Evolutionary conservation across 2,888 invertebrate species (phyloP).

Genomic region (Xestoiulus laeticollis): DNA sequence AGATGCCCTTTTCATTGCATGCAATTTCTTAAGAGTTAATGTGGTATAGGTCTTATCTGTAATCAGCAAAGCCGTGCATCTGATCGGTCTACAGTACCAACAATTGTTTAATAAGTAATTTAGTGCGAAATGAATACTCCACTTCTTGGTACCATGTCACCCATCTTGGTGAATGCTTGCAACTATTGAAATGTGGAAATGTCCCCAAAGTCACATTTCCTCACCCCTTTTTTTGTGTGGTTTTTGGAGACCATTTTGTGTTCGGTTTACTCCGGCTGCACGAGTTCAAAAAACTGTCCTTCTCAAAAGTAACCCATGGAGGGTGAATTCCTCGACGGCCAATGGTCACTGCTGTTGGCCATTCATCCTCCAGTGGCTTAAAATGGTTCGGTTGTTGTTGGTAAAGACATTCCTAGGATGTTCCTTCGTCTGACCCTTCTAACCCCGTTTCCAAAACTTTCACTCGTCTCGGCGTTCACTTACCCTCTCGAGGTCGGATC

Average conservation of each 20-base stretch:
- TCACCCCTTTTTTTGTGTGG: background rate
- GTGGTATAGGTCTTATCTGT: too few relatives aligned
- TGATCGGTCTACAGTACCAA: too few relatives aligned
- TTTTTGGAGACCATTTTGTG: background rate
- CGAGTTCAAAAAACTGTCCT: conserved; percentile 15
- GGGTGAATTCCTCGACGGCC: conserved; percentile 4
- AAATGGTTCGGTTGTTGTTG: background rate
- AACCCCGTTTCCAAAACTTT: conserved; percentile 2
- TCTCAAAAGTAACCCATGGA: background rate
- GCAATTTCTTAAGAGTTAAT: too few relatives aligned
- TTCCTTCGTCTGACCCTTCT: conserved; percentile 22
- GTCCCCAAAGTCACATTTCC: background rate
- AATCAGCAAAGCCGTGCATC: too few relatives aligned
- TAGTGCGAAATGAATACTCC: too few relatives aligned
- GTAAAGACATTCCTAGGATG: background rate
- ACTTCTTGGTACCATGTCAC: too few relatives aligned
- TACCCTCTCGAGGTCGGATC: background rate
- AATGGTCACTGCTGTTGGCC: conserved; percentile 18
- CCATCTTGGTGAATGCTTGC: too few relatives aligned
- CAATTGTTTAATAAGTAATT: too few relatives aligned
- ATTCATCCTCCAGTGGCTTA: background rate
- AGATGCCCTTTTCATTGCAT: too few relatives aligned
- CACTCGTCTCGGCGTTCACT: background rate
- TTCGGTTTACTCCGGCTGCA: background rate
- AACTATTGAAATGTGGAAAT: too few relatives aligned